These are phyloP conservation scores for Tetrapedia diversipes DNA, from an alignment of 2,888 invertebrate genomes.

Conservation along the genomic window DNA sequence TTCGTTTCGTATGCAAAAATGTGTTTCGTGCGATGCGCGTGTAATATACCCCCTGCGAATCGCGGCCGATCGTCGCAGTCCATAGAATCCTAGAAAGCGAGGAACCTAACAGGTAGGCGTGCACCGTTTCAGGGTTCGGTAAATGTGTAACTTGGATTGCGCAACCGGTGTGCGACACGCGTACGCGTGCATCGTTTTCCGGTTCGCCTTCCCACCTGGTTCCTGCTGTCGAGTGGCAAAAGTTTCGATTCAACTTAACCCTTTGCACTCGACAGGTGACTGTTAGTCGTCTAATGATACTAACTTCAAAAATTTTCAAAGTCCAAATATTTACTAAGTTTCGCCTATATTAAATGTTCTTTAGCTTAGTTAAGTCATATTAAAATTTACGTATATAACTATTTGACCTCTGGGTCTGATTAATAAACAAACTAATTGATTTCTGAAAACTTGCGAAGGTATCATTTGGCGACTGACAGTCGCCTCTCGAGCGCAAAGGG, in stretches of 20 bases:
- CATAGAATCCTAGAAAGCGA: constrained; percentile 45
- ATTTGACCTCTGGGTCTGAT: too few species aligned
- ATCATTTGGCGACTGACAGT: too few species aligned
- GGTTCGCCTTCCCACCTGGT: background rate
- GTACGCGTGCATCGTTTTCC: constrained; percentile 19
- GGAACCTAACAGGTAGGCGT: constrained; percentile 30
- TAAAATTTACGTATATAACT: too few species aligned
- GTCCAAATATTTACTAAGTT: too few species aligned
- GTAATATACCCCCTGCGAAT: constrained; percentile 27
- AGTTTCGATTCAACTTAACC: constrained; percentile 2
- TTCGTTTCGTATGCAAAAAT: constrained; percentile 40
- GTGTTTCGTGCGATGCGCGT: constrained; percentile 22
- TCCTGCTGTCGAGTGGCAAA: background rate
- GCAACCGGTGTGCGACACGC: background rate
- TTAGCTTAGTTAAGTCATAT: too few species aligned
- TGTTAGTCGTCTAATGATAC: too few species aligned
- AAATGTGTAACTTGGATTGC: constrained; percentile 29
- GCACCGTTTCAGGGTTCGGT: constrained; percentile 38
- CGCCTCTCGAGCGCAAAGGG: too few species aligned
- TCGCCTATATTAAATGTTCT: too few species aligned
- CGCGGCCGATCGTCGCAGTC: constrained; percentile 34
- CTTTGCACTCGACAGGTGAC: too few species aligned
- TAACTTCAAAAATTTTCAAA: too few species aligned
- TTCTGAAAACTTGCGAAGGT: too few species aligned
- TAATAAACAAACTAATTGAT: too few species aligned